A percentile compares a stretch with the other conserved stretches of the same genome.
These are phyloP conservation scores for Drosophila nebulosa DNA, from an alignment of 1,140 invertebrate genomes.

Conservation along the genomic window DNA sequence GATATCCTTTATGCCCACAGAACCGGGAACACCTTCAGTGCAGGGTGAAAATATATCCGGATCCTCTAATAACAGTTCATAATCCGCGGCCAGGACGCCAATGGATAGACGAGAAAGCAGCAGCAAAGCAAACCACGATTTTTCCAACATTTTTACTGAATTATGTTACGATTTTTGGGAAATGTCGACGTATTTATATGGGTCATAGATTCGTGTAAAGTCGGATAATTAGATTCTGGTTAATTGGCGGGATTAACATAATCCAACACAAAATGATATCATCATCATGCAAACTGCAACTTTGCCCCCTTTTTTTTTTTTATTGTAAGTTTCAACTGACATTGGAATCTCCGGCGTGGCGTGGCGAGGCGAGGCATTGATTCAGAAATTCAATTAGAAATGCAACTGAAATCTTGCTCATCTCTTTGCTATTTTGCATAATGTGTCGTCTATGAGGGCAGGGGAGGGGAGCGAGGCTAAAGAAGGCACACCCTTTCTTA, in stretches of 20 bases:
- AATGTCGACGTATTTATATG: background rate
- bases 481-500: constrained; percentile 3
- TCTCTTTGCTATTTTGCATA: constrained; percentile 36
- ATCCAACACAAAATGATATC: constrained; percentile 10
- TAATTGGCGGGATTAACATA: constrained; percentile 31
- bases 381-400: constrained; percentile 30
- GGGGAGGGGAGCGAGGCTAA: background rate
- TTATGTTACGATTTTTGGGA: background rate
- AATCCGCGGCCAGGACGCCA: constrained; percentile 30
- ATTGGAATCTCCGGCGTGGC: constrained; percentile 17
- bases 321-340: constrained; percentile 26
- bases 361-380: constrained; percentile 14
- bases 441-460: constrained; percentile 20
- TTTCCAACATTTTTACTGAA: constrained; percentile 31
- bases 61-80: constrained; percentile 47
- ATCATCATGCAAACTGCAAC: constrained; percentile 18
- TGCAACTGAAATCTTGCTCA: constrained; percentile 15
- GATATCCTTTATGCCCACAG: background rate
- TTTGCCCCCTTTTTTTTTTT: background rate
- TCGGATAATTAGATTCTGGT: background rate
- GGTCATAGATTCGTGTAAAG: constrained; percentile 3
- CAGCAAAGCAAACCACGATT: constrained; percentile 4
- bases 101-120: background rate
- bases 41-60: constrained; percentile 43
- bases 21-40: constrained; percentile 12